Evolutionary conservation across 2,888 invertebrate genomes (phyloP), one percentile per base, ranked within the genome.

Genomic region (Archaeoteleia sp.): DNA sequence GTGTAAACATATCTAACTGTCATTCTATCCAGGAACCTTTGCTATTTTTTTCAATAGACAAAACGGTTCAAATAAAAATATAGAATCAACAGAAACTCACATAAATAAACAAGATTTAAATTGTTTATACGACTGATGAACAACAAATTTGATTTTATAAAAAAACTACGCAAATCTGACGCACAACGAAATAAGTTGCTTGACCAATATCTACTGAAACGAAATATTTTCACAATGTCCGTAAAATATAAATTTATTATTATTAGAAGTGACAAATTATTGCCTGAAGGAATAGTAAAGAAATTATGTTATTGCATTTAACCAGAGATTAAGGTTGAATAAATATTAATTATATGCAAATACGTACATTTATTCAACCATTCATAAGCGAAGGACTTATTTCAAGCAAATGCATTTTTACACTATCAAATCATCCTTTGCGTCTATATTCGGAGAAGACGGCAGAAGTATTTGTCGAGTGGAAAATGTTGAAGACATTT

Each of bases 271-370:
- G 35, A 40, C 39, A 66, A 66, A 66, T 66, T 66, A 66, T 66
- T 66, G 65, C 58, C 65, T 45, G 45, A 46, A 57, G 65, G 49
- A 66, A 66, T 57, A 46, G 58, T 51, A 63, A n/a, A n/a, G n/a
- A 37, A 45, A 57, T 32, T 46, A n/a, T 37, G 37, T 20, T 20
- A 20, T 20, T 20, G 20, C 20, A 20, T 5, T 20, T 5, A n/a
- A 34, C 6, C 1, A 12, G 13, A 15, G n/a, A 7, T 15, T 8
- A 1, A 2, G 14, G n/a, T 13, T 12, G 37, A 15, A 37, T 37
- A 37, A 37, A 37, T 37, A 37, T 14, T 2, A 2, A 15, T 15
- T 15, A 37, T 14, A 20, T 15, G 15, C 32, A 42, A 48, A 4
- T 48, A 58, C 48, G 27, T 58, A 58, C 46, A 42, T 7, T 13